Percentiles rank a stretch among this genome's conserved stretches.
These are phyloP conservation scores for Limnodromus scolopaceus DNA, from an alignment of 2,797 vertebrate species.

Conservation along the genomic window DNA sequence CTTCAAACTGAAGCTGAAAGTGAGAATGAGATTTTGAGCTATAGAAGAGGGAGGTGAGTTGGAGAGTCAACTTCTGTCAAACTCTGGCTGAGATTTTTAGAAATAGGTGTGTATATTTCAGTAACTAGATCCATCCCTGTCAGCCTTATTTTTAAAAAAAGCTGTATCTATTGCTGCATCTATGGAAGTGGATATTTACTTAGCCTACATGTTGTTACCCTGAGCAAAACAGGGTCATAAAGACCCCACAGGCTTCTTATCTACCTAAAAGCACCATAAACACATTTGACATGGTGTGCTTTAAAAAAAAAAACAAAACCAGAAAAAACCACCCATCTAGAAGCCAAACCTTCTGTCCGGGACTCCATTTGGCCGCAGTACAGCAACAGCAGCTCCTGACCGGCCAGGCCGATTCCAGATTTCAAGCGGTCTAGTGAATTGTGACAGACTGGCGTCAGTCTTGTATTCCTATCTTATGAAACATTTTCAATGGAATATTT, in stretches of 20 bases:
- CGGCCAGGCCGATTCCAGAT: background rate
- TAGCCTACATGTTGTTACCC: background rate
- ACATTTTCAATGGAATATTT: conserved; percentile 64
- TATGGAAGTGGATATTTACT: background rate
- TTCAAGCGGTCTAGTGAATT: conserved; percentile 38
- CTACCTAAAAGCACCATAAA: background rate
- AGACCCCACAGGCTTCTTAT: background rate
- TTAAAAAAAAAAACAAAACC: background rate
- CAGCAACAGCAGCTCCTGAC: background rate
- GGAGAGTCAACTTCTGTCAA: accelerated
- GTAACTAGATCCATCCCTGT: background rate
- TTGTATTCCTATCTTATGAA: conserved; percentile 68
- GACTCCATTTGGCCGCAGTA: background rate
- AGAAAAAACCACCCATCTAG: background rate
- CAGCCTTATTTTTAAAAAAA: background rate
- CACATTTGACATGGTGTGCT: background rate
- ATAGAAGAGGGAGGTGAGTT: background rate
- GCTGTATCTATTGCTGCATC: background rate
- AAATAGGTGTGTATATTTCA: background rate
- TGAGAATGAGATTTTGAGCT: background rate
- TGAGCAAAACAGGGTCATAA: background rate
- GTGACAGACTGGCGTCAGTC: conserved; percentile 65
- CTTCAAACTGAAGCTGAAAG: background rate
- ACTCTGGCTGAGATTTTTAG: background rate
- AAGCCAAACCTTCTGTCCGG: background rate